These are phyloP conservation scores for Australoheros scitulus DNA, from an alignment of 2,113 vertebrate species.

Conservation along the genomic window DNA sequence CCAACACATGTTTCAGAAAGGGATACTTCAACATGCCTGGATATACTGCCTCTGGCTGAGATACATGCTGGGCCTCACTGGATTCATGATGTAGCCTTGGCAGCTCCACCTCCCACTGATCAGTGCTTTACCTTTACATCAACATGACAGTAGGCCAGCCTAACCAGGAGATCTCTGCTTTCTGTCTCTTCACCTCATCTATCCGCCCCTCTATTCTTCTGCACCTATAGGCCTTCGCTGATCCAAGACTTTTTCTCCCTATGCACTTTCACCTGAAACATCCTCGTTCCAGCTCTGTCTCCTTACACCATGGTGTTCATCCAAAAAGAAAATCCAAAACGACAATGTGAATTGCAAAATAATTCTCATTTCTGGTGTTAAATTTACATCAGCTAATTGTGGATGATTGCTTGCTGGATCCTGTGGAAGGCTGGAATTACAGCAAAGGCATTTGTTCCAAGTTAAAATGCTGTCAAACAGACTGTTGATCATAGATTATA, in stretches of 20 bases:
- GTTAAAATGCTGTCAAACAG: neutral
- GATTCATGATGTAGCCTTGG: constrained; percentile 21
- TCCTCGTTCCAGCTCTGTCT: neutral
- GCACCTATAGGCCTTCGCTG: neutral
- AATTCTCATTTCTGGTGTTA: constrained; percentile 28
- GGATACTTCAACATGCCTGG: constrained; percentile 34
- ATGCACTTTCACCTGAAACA: constrained; percentile 5
- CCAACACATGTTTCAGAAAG: constrained; percentile 66
- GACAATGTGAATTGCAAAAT: constrained; percentile 8
- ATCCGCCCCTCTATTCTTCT: neutral
- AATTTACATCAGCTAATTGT: constrained; percentile 26
- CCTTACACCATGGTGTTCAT: neutral
- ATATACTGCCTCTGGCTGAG: constrained; percentile 35
- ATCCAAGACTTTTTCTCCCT: neutral
- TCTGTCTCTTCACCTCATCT: constrained; percentile 43
- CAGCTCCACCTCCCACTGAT: constrained; percentile 17
- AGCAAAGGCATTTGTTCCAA: constrained; percentile 10
- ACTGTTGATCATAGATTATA: neutral
- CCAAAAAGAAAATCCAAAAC: neutral
- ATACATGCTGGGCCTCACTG: constrained; percentile 42
- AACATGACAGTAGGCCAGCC: constrained; percentile 30
- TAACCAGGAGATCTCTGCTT: constrained; percentile 29
- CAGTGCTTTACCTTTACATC: constrained; percentile 36
- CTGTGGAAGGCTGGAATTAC: constrained; percentile 13
- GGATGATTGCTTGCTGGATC: constrained; percentile 7